Conservation (phyloP, 2,888 invertebrate genomes). For the Holacanthella duospinosa region DNA sequence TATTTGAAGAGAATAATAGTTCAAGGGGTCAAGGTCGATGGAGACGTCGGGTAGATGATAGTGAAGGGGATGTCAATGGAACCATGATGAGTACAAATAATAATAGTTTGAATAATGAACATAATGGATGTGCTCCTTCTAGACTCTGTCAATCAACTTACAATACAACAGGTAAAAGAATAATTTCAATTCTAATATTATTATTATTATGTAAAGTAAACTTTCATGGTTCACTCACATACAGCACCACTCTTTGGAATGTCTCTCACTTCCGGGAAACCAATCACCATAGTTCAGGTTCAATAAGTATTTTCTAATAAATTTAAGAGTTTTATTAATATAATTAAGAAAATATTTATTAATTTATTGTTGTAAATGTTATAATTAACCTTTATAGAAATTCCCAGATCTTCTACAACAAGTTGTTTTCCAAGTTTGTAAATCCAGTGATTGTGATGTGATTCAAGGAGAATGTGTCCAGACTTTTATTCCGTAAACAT, state of each 20-base stretch:
- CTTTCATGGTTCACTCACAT: no score
- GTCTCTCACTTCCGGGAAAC: conserved; percentile 79
- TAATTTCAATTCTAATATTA: no score
- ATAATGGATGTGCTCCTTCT: conserved; percentile 50
- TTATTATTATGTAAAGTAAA: no score
- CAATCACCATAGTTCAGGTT: conserved; percentile 66
- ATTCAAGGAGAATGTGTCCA: conserved; percentile 83
- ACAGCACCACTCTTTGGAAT: conserved; percentile 71
- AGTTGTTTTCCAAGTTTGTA: conserved; percentile 84
- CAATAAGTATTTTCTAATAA: not conserved
- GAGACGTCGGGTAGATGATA: conserved; percentile 8
- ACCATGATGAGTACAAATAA: not conserved
- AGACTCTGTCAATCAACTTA: conserved; percentile 78
- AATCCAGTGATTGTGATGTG: conserved; percentile 80
- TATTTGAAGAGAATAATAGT: not conserved
- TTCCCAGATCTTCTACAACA: conserved; percentile 85
- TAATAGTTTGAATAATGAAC: no score
- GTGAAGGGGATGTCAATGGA: not conserved
- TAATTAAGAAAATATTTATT: not conserved
- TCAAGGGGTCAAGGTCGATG: conserved; percentile 5
- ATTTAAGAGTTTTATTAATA: no score
- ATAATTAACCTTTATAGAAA: conserved; percentile 48
- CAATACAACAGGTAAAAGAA: conserved; percentile 62
- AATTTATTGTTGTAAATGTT: not conserved
- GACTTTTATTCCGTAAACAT: conserved; percentile 82